Evolutionary conservation across 2,888 invertebrate genomes (phyloP).

Genomic region (Drosophila anceps): DNA sequence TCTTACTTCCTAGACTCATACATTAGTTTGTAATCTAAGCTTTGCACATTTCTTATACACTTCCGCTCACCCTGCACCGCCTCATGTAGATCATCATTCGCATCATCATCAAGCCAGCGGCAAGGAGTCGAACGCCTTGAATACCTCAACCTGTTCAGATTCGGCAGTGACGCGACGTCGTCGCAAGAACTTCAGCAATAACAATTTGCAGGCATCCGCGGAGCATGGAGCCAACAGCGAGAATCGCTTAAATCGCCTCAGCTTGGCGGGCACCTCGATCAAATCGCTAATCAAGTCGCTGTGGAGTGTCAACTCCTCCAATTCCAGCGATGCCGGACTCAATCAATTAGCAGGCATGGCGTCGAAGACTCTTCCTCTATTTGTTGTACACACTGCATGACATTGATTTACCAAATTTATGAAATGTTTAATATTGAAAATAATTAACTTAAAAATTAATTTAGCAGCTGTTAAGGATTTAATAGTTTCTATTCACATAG

Average conservation of each 20-base stretch:
- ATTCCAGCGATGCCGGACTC: constrained; percentile 90
- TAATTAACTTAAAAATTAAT: background rate
- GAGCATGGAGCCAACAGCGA: constrained; percentile 79
- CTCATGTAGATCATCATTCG: constrained; percentile 38
- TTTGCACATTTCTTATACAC: constrained; percentile 21
- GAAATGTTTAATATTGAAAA: background rate
- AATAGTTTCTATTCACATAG: background rate
- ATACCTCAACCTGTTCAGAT: constrained; percentile 85
- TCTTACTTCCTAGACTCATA: constrained; percentile 4
- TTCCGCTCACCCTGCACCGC: constrained; percentile 9
- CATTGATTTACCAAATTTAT: constrained; percentile 7
- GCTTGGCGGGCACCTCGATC: constrained; percentile 84
- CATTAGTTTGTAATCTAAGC: constrained; percentile 9
- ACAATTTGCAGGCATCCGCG: constrained; percentile 72
- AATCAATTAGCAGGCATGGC: constrained; percentile 92
- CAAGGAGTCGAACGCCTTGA: constrained; percentile 83
- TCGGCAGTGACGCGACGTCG: constrained; percentile 84
- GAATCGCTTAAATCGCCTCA: constrained; percentile 84
- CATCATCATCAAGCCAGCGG: constrained; percentile 48
- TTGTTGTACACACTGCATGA: constrained; percentile 12
- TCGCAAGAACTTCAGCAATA: constrained; percentile 83
- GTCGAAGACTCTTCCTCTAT: constrained; percentile 1
- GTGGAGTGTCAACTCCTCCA: constrained; percentile 91
- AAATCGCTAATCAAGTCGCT: constrained; percentile 92
- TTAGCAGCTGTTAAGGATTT: background rate